Percentiles rank a stretch among this genome's conserved stretches.
Conservation (phyloP, 2,113 vertebrate genomes). For the Oxygymnocypris stewartii region DNA sequence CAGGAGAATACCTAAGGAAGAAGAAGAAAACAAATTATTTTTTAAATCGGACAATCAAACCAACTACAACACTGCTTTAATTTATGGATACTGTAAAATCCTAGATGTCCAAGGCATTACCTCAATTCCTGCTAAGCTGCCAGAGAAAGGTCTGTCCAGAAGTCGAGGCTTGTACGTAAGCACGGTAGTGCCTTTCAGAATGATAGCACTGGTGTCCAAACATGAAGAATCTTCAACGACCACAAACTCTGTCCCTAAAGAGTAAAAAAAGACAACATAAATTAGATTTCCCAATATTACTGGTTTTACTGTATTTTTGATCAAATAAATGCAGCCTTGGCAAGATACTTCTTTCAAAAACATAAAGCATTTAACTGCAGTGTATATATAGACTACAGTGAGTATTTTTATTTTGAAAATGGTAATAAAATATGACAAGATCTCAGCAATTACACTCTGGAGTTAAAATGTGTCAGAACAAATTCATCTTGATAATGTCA, state of each 20-base stretch:
- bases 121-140: constrained; percentile 93
- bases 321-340: background rate
- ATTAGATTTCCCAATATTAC: background rate
- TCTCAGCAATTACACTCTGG: background rate
- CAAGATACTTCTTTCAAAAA: background rate
- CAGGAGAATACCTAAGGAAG: constrained; percentile 89
- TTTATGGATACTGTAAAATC: background rate
- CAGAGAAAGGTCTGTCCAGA: constrained; percentile 91
- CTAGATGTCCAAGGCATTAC: constrained; percentile 68
- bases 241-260: constrained; percentile 95
- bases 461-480: too few species aligned
- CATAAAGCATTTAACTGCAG: background rate
- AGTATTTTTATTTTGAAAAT: background rate
- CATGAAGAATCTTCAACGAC: constrained; percentile 93
- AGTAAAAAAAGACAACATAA: background rate
- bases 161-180: constrained; percentile 95
- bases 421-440: background rate
- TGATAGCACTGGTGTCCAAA: constrained; percentile 88
- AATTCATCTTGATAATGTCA: too few species aligned
- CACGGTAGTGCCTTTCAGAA: constrained; percentile 96
- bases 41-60: background rate
- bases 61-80: background rate
- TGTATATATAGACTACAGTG: too few species aligned
- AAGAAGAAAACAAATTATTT: background rate
- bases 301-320: background rate